phyloP scores from a whole-genome alignment of 2,113 vertebrate species.

The Oceanites oceanicus region DNA sequence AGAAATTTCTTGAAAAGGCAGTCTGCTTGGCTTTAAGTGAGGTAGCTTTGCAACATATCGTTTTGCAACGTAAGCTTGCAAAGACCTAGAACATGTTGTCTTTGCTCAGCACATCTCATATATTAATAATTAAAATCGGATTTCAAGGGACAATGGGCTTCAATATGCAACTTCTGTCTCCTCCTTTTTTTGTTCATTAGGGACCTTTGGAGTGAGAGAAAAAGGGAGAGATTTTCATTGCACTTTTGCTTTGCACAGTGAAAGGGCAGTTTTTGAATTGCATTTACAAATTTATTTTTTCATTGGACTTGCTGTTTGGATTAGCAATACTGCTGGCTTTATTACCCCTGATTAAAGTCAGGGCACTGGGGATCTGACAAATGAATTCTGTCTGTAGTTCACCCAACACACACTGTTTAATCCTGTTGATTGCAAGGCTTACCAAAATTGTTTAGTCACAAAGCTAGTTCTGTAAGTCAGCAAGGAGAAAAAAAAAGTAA shows the following conservation, averaged over 20 bases:
- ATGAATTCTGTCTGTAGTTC: conserved; percentile 57
- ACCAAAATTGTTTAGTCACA: conserved; percentile 55
- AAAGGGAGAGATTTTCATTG: conserved; percentile 5
- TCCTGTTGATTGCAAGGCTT: conserved; percentile 57
- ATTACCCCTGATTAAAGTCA: conserved; percentile 57
- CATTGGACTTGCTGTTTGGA: conserved; percentile 60
- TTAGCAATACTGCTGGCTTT: conserved; percentile 56
- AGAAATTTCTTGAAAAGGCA: background rate
- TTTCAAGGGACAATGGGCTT: conserved; percentile 70
- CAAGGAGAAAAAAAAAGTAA: conserved; percentile 20
- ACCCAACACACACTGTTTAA: conserved; percentile 33
- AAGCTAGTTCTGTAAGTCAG: conserved; percentile 10
- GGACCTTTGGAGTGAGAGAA: conserved; percentile 18
- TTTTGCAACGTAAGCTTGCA: background rate
- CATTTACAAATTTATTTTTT: conserved; percentile 58
- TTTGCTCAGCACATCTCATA: conserved; percentile 41
- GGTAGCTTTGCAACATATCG: background rate
- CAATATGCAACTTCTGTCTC: conserved; percentile 58
- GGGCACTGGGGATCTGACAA: conserved; percentile 54
- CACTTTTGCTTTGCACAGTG: conserved; percentile 17
- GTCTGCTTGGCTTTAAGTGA: background rate
- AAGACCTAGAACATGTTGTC: background rate
- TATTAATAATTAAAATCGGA: conserved; percentile 65
- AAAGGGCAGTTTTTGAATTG: conserved; percentile 41
- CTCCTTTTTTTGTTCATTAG: conserved; percentile 54